Conservation (phyloP, 2,888 invertebrate species). For the Heteromurus nitidus region DNA sequence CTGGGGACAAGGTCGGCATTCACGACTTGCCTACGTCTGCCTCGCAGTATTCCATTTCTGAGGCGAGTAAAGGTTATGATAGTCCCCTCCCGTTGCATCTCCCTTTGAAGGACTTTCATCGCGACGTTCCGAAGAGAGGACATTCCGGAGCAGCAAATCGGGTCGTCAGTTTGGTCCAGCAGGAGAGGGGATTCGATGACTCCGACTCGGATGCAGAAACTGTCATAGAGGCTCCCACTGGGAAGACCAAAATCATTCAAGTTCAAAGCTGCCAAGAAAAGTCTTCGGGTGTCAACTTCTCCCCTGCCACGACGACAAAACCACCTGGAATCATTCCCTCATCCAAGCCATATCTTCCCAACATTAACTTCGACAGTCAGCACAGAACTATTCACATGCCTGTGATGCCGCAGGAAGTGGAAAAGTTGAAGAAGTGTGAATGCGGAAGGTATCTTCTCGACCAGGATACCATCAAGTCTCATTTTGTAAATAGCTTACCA, state of each 20-base stretch:
- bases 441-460: conserved; percentile 50
- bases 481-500: conserved; percentile 15
- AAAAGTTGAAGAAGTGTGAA: conserved; percentile 45
- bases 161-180: conserved; percentile 50
- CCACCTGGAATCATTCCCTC: too few species aligned
- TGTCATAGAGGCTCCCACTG: conserved; percentile 47
- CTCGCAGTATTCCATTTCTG: conserved; percentile 40
- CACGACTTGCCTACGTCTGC: neutral
- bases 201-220: conserved; percentile 58
- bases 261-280: conserved; percentile 40
- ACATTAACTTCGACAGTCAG: too few species aligned
- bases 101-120: too few species aligned
- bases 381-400: conserved; percentile 54
- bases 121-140: neutral
- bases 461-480: too few species aligned
- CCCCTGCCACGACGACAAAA: too few species aligned
- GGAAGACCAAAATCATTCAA: conserved; percentile 39
- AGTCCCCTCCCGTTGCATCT: too few species aligned
- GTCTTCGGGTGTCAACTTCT: too few species aligned
- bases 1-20: neutral
- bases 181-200: conserved; percentile 28
- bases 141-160: conserved; percentile 3
- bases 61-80: neutral
- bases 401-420: conserved; percentile 49
- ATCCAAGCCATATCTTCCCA: conserved; percentile 8